phyloP scores from a whole-genome alignment of 1,140 invertebrate species.

The Zaprionus capensis region DNA sequence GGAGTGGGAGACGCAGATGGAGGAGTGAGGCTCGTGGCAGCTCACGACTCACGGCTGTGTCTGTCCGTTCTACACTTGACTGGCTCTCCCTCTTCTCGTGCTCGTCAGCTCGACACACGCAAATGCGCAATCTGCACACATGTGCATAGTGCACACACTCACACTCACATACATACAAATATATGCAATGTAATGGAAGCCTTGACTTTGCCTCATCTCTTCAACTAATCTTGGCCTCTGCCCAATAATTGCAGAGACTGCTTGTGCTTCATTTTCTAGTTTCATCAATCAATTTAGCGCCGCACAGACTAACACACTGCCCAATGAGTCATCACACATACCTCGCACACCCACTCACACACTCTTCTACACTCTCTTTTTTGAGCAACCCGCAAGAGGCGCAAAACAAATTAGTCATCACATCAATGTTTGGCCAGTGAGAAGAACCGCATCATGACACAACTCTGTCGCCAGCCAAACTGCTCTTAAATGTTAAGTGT shows the following conservation, averaged over 20 bases:
- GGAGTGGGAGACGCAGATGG: slow-evolving; percentile 14
- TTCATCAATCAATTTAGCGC: slow-evolving; percentile 56
- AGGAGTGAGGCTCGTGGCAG: neutral
- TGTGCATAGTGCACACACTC: slow-evolving; percentile 7
- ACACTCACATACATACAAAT: too few relatives aligned
- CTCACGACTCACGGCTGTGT: slow-evolving; percentile 18
- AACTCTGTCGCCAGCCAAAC: slow-evolving; percentile 35
- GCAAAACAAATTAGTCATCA: slow-evolving; percentile 75
- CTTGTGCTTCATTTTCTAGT: slow-evolving; percentile 5
- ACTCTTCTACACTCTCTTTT: slow-evolving; percentile 13
- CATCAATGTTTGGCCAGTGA: slow-evolving; percentile 20
- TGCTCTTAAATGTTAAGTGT: neutral
- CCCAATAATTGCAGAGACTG: slow-evolving; percentile 33
- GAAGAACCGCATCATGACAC: slow-evolving; percentile 19
- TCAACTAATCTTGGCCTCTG: slow-evolving; percentile 43
- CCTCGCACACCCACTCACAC: slow-evolving; percentile 6
- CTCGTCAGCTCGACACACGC: slow-evolving; percentile 43
- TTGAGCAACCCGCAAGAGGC: neutral
- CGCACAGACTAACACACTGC: slow-evolving; percentile 32
- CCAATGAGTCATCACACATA: slow-evolving; percentile 54
- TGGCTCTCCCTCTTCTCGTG: slow-evolving; percentile 24
- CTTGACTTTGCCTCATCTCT: slow-evolving; percentile 50
- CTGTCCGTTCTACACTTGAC: slow-evolving; percentile 35
- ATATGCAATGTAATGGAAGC: slow-evolving; percentile 3
- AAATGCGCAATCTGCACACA: slow-evolving; percentile 65